Base-by-base conservation (phyloP, 2,113 vertebrate species). In the Osmerus mordax region DNA sequence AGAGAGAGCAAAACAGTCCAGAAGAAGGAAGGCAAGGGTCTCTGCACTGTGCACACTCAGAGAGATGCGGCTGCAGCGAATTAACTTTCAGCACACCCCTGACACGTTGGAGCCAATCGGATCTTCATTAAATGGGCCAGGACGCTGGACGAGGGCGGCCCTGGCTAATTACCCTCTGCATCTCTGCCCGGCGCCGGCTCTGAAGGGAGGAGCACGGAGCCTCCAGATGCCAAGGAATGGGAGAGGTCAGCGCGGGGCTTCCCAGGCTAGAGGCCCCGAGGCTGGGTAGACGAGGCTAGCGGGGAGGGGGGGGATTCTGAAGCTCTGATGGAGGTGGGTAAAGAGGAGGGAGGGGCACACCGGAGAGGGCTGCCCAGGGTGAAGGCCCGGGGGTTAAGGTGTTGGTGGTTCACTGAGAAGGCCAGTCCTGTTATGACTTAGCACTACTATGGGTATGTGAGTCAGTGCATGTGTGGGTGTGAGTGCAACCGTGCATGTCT, bases 51-150 rank as follows among this genome's bases (percentile, higher is more conserved):
- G 47, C n/a, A 28, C 51, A 12, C 28, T 6, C 25, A 47, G 72
- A 23, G 8, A 67, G 67, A 77, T 83, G 77, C 28, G 73, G 69
- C 78, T 77, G 41, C 32, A 82, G 86, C 75, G 85, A 92, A 92
- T 92, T 93, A 93, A 92, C 92, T 91, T 89, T 87, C 87, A 90
- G 83, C 87, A 87, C 91, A 92, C 91, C 91, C 90, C 90, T 91
- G 90, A 93, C 91, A 91, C 86, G 83, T 84, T 92, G 88, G 89
- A 90, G 87, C 89, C 90, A 92, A 93, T 93, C 89, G 91, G 90
- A 90, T 92, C 91, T 92, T 90, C 90, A 91, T 93, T 92, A 92
- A 92, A 87, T 88, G 88, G 87, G 87, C 7, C 23, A 29, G 23
- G 60, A 28, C 41, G 41, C 41, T 16, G 60, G 25, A 62, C 87